These are phyloP conservation scores for Diabrotica virgifera DNA, from an alignment of 1,140 invertebrate species.

Conservation along the genomic window DNA sequence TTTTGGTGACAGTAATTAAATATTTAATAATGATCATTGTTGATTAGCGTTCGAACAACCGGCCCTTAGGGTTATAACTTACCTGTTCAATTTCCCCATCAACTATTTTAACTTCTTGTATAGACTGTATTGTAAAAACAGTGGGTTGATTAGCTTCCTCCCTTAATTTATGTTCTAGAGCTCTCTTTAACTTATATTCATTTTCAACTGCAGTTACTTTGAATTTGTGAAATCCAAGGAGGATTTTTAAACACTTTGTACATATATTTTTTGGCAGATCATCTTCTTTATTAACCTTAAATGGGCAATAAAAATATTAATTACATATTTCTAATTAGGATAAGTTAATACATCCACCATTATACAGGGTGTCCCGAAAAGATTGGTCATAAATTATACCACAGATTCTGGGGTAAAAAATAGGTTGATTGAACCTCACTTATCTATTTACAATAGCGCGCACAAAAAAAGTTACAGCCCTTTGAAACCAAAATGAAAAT, in stretches of 20 bases:
- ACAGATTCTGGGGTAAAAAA: too few species aligned
- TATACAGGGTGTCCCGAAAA: too few species aligned
- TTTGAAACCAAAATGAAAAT: too few species aligned
- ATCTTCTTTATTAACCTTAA: slow-evolving; percentile 36
- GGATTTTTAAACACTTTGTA: slow-evolving; percentile 36
- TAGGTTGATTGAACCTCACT: too few species aligned
- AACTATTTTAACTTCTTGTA: neutral
- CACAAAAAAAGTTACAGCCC: too few species aligned
- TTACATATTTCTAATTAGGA: neutral
- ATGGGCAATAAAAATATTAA: neutral
- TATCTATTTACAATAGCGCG: too few species aligned
- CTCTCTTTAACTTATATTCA: slow-evolving; percentile 27
- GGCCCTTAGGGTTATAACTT: neutral
- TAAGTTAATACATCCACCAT: too few species aligned
- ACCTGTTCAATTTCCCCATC: neutral
- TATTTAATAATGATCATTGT: too few species aligned
- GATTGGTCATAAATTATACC: too few species aligned
- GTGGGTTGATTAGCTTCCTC: slow-evolving; percentile 3
- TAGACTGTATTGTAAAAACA: neutral
- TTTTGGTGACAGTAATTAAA: too few species aligned
- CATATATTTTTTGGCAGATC: slow-evolving; percentile 22
- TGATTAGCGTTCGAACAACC: too few species aligned
- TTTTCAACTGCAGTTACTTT: slow-evolving; percentile 27
- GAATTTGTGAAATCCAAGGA: slow-evolving; percentile 40
- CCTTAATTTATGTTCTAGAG: slow-evolving; percentile 10